phyloP scores from a whole-genome alignment of 1,140 invertebrate genomes.

The Theocolax elegans region DNA sequence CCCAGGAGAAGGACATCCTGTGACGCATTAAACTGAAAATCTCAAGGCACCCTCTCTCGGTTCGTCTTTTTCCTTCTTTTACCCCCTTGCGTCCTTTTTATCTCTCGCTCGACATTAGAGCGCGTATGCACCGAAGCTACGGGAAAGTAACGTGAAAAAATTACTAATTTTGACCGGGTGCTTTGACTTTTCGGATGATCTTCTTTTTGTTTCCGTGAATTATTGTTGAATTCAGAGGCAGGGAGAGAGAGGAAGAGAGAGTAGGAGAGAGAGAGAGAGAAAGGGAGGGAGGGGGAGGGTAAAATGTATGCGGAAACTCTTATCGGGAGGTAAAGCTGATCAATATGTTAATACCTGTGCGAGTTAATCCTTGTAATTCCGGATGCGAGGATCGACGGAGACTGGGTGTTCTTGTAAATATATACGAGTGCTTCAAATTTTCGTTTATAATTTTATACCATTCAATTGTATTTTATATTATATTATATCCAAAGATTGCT shows the following conservation, averaged over 20 bases:
- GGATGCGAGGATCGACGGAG: too few relatives aligned
- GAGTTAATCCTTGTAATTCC: slow-evolving; percentile 1
- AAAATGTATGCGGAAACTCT: background rate
- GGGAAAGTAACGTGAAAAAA: slow-evolving; percentile 1
- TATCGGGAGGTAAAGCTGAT: slow-evolving; percentile 1
- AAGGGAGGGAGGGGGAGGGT: background rate
- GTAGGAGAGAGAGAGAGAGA: too few relatives aligned
- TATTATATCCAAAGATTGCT: too few relatives aligned
- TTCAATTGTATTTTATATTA: too few relatives aligned
- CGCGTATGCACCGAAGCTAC: background rate
- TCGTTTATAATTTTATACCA: too few relatives aligned
- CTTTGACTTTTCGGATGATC: background rate
- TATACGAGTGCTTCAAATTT: too few relatives aligned
- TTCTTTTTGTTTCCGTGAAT: background rate
- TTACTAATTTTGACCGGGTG: slow-evolving; percentile 2
- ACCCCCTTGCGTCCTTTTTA: slow-evolving; percentile 12
- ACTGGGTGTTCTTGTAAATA: too few relatives aligned
- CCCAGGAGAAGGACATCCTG: slow-evolving; percentile 62
- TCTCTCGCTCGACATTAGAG: slow-evolving; percentile 36
- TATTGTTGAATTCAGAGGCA: too few relatives aligned
- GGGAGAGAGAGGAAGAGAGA: too few relatives aligned
- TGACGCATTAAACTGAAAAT: slow-evolving; percentile 65
- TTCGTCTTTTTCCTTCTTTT: background rate
- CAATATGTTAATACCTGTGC: slow-evolving; percentile 16
- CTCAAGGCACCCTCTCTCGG: slow-evolving; percentile 61